phyloP scores from a whole-genome alignment of 2,888 invertebrate species.

The Junonia oenone region DNA sequence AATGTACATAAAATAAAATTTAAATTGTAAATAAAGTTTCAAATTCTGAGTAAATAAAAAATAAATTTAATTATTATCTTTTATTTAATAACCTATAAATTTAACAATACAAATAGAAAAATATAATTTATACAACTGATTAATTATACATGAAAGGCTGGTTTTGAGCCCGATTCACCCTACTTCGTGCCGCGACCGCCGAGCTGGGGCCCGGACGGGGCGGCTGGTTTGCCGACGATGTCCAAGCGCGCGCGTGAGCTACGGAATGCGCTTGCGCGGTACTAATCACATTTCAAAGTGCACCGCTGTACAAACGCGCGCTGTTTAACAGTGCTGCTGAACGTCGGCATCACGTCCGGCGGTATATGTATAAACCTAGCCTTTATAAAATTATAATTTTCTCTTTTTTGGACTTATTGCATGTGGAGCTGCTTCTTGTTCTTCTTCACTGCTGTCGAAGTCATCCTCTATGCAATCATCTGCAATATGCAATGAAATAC shows the following conservation, averaged over 20 bases:
- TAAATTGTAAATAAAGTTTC: conserved; percentile 3
- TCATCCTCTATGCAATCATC: conserved; percentile 27
- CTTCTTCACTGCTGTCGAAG: conserved; percentile 36
- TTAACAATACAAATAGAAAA: background rate
- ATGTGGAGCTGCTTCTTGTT: conserved; percentile 36
- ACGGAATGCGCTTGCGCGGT: no score
- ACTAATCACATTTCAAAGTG: no score
- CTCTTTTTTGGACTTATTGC: conserved; percentile 49
- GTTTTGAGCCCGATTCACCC: no score
- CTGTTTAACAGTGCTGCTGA: no score
- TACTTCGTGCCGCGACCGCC: no score
- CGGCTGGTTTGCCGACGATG: no score
- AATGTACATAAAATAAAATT: background rate
- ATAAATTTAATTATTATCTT: background rate
- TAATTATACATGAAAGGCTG: no score
- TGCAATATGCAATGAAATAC: conserved; percentile 19
- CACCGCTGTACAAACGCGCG: no score
- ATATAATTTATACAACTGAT: background rate
- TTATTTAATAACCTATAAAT: background rate
- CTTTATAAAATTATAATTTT: conserved; percentile 32
- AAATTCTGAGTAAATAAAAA: conserved; percentile 1
- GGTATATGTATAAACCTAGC: no score
- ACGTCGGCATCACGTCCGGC: no score
- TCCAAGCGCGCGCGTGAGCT: no score
- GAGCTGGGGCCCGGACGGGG: no score